These are phyloP conservation scores for Chamaea fasciata DNA, from an alignment of 2,113 vertebrate species.

Conservation along the genomic window DNA sequence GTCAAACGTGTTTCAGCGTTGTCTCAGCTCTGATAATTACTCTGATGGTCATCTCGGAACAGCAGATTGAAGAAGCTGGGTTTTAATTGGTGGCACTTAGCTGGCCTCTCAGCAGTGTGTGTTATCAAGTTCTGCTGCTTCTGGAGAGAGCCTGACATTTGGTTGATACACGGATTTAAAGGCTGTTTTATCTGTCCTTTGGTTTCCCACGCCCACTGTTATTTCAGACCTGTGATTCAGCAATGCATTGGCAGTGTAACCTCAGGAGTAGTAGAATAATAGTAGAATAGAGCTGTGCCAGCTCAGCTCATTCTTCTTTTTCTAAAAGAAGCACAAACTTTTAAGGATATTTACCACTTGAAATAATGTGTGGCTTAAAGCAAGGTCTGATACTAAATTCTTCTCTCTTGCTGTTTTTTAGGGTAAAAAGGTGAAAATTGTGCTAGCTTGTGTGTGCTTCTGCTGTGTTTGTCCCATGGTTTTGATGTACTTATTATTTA, in stretches of 20 bases:
- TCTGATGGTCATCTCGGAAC: neutral
- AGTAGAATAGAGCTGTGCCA: neutral
- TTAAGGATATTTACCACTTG: neutral
- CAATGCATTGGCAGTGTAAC: neutral
- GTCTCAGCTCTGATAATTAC: neutral
- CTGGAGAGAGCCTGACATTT: neutral
- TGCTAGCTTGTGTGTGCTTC: neutral
- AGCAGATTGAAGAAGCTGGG: neutral
- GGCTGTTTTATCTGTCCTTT: neutral
- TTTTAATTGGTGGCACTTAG: neutral
- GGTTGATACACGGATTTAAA: neutral
- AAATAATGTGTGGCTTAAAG: neutral
- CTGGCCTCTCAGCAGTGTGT: neutral
- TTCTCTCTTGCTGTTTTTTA: neutral
- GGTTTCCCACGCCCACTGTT: slow-evolving; percentile 8
- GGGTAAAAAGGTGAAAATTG: neutral
- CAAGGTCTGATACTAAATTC: neutral
- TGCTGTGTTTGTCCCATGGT: accelerated
- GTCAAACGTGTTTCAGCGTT: neutral
- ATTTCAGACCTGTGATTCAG: slow-evolving; percentile 21
- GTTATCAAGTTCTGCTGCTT: neutral
- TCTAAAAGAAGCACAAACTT: neutral
- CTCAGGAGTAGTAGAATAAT: neutral
- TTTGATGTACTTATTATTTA: neutral
- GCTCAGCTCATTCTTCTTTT: neutral